These are phyloP conservation scores for Oscarella lobularis DNA, from an alignment of 37 sponge, comb jelly and placozoan genomes.

Conservation along the genomic window DNA sequence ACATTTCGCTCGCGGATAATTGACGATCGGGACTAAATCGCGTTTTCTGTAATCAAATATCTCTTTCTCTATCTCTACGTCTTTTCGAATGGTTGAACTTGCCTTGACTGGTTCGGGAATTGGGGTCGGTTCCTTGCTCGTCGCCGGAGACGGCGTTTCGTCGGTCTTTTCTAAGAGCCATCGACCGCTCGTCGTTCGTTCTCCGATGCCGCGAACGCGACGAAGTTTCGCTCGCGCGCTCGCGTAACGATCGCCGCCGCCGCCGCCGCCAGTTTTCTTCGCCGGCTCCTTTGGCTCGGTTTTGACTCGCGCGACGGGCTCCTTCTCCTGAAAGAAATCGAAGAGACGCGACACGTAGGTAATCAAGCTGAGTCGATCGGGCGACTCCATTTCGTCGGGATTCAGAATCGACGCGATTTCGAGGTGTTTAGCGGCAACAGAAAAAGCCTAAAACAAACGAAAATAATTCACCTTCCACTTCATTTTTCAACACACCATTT, in stretches of 20 bases:
- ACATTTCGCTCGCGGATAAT: constrained; percentile 5
- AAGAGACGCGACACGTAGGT: constrained; percentile 51
- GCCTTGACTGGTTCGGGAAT: too few relatives aligned
- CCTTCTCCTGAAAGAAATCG: constrained; percentile 42
- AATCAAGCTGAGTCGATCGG: constrained; percentile 53
- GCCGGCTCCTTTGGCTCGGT: too few relatives aligned
- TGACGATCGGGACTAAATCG: not conserved
- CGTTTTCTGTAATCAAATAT: not conserved
- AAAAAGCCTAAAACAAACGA: constrained; percentile 26
- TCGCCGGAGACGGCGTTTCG: too few relatives aligned
- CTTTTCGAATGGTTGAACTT: not conserved
- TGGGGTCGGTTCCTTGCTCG: too few relatives aligned
- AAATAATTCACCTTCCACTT: not conserved
- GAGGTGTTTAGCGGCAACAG: constrained; percentile 45
- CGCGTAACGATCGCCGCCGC: too few relatives aligned
- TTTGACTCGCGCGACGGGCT: too few relatives aligned
- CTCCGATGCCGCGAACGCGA: too few relatives aligned
- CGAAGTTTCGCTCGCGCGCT: too few relatives aligned
- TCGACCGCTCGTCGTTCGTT: too few relatives aligned
- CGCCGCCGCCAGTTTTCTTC: too few relatives aligned
- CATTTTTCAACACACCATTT: constrained; percentile 4
- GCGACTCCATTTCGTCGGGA: constrained; percentile 47
- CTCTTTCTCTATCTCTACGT: not conserved
- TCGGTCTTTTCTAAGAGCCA: too few relatives aligned
- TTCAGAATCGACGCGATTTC: constrained; percentile 40